phyloP scores from a whole-genome alignment of 1,140 invertebrate species.

The Zaprionus nigranus region DNA sequence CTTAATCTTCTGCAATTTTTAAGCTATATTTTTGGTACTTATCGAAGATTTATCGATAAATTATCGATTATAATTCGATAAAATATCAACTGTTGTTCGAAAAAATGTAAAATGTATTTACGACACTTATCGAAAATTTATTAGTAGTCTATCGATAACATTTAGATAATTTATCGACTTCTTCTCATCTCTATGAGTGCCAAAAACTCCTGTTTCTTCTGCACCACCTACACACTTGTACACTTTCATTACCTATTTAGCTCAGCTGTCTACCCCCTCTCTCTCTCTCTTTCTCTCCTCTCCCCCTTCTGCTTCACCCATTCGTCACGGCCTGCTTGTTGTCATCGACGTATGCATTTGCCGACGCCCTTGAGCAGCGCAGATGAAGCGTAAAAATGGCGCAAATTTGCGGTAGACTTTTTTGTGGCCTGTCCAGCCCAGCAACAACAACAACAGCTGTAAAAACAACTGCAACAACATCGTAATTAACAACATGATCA shows the following conservation, averaged over 20 bases:
- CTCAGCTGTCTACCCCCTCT: not conserved
- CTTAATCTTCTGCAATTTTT: not conserved
- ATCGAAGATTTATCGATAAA: not conserved
- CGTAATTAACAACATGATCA: slow-evolving; percentile 14
- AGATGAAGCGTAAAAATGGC: slow-evolving; percentile 76
- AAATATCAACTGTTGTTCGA: not conserved
- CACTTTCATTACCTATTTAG: not conserved
- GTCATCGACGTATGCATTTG: slow-evolving; percentile 24
- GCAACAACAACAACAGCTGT: slow-evolving; percentile 9
- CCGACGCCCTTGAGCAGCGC: slow-evolving; percentile 56
- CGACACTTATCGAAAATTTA: too few species aligned
- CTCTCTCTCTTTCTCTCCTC: not conserved
- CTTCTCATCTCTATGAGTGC: not conserved
- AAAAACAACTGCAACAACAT: slow-evolving; percentile 13
- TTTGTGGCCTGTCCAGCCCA: slow-evolving; percentile 29
- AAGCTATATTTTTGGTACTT: not conserved
- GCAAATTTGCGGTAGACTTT: slow-evolving; percentile 39
- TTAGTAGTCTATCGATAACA: too few species aligned
- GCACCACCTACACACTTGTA: not conserved
- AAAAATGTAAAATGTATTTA: too few species aligned
- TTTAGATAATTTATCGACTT: too few species aligned
- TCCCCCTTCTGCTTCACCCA: slow-evolving; percentile 24
- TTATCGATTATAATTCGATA: not conserved
- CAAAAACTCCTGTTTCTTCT: not conserved
- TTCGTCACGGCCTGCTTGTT: slow-evolving; percentile 44